phyloP scores from a whole-genome alignment of 2,113 vertebrate species.

The Pollimyrus isidori region DNA sequence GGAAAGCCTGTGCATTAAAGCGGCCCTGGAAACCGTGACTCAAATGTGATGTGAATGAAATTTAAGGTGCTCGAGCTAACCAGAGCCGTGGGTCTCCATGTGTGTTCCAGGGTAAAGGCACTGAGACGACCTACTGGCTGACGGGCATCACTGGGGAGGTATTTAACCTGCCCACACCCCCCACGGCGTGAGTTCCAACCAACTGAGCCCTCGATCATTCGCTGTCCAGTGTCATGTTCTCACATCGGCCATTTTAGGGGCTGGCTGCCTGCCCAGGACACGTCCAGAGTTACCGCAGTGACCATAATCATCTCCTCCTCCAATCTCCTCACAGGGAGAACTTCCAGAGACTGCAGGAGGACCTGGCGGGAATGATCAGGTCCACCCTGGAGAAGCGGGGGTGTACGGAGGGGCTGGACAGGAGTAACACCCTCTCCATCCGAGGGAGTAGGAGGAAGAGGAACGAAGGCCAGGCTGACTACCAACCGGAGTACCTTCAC shows the following conservation, averaged over 20 bases:
- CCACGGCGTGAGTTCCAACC: conserved; percentile 78
- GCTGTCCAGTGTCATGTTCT: not conserved
- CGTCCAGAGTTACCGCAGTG: not conserved
- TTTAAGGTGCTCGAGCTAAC: not conserved
- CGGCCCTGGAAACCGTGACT: not conserved
- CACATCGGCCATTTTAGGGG: not conserved
- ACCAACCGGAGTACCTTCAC: conserved; percentile 78
- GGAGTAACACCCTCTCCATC: conserved; percentile 32
- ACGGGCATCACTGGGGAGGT: conserved; percentile 74
- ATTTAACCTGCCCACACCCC: conserved; percentile 77
- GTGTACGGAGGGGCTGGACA: conserved; percentile 38
- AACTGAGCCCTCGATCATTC: conserved; percentile 11
- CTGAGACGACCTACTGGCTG: conserved; percentile 89
- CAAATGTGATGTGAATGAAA: not conserved
- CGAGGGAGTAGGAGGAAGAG: conserved; percentile 27
- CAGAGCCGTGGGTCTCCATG: not conserved
- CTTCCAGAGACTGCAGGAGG: conserved; percentile 78
- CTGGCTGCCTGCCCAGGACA: not conserved
- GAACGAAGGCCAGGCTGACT: conserved; percentile 19
- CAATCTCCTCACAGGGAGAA: conserved; percentile 71
- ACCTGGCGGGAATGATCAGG: conserved; percentile 81
- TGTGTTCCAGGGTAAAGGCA: conserved; percentile 75
- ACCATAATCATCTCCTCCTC: not conserved
- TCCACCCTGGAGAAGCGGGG: conserved; percentile 65
- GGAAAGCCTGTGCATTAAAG: not conserved